These are phyloP conservation scores for Eleginops maclovinus DNA, from an alignment of 2,113 vertebrate genomes.

Conservation along the genomic window DNA sequence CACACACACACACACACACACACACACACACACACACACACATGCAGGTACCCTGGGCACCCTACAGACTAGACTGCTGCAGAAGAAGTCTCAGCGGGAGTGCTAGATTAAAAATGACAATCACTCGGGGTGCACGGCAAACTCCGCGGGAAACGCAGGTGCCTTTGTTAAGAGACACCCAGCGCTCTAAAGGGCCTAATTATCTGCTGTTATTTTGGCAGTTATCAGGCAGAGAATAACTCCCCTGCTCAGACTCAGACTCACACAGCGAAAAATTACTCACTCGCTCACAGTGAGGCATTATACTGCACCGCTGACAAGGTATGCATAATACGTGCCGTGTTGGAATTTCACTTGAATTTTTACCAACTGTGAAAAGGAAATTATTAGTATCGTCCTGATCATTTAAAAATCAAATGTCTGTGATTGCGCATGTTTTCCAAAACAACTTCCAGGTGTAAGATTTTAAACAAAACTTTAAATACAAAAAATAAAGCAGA, in stretches of 20 bases:
- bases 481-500: conserved; percentile 25
- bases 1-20: conserved; percentile 27
- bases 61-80: conserved; percentile 76
- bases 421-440: conserved; percentile 42
- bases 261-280: conserved; percentile 83
- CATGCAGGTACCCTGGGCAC: conserved; percentile 68
- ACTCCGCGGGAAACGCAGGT: conserved; percentile 86
- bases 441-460: conserved; percentile 50
- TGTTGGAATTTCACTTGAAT: conserved; percentile 73
- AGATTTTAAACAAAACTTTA: conserved; percentile 36
- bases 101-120: conserved; percentile 87
- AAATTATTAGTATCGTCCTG: conserved; percentile 55
- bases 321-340: conserved; percentile 80
- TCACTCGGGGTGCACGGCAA: conserved; percentile 82
- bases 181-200: conserved; percentile 86
- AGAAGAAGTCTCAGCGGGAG: conserved; percentile 78
- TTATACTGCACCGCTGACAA: conserved; percentile 77
- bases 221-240: conserved; percentile 83
- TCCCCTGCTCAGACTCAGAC: conserved; percentile 81
- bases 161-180: conserved; percentile 87
- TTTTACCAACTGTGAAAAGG: conserved; percentile 47
- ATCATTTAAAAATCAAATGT: conserved; percentile 40
- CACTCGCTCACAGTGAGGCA: conserved; percentile 79
- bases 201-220: conserved; percentile 88
- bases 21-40: conserved; percentile 30